Base-by-base conservation (phyloP, 2,113 vertebrate genomes). In the Bufo gargarizans region DNA sequence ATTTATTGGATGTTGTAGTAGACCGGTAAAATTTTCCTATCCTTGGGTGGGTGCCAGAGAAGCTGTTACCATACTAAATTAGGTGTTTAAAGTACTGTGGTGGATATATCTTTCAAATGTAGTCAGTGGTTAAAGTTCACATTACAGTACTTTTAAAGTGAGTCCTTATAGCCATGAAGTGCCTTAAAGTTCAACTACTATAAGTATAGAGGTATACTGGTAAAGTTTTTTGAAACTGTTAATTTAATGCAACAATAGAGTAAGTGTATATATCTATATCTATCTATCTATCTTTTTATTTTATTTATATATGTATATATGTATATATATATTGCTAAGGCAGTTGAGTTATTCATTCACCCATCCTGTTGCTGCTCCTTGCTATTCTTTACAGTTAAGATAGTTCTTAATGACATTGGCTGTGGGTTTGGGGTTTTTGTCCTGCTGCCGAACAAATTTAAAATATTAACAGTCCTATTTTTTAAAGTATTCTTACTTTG, bases 181-280 rank as follows among this genome's bases (percentile, higher is more conserved):
- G 90, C 87, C 91, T 93, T 92, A 92, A 94, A 95, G 92, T 90
- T 90, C 91, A 92, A 93, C 77, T 89, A 93, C 87, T 93, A 87
- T 92, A 92, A 93, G 94, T 92, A 87, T 90, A 92, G 91, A 91
- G 91, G 90, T 91, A 90, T 94, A 3, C 56, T 55, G 53, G 93
- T 93, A 92, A 92, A 89, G 90, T 89, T 93, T 94, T 95, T 90
- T 92, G 91, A 93, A 89, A 93, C 89, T 80, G 89, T 93, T 93
- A 92, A 92, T 93, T 93, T 17, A n/a, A 65, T 61, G 14, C 17
- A 61, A 11, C 56, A 63, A 63, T 19, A 5, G 33, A 33, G 2
- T 74, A 45, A 4, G 17, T 74, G 11, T 5, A 22, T 22, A 55
- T 22, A n/a, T 17, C 50, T 78, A 56, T 19, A n/a, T 17, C 4